Percentiles rank a stretch among this genome's conserved stretches.
phyloP scores from a whole-genome alignment of 2,113 vertebrate genomes.

The Hoplias malabaricus region DNA sequence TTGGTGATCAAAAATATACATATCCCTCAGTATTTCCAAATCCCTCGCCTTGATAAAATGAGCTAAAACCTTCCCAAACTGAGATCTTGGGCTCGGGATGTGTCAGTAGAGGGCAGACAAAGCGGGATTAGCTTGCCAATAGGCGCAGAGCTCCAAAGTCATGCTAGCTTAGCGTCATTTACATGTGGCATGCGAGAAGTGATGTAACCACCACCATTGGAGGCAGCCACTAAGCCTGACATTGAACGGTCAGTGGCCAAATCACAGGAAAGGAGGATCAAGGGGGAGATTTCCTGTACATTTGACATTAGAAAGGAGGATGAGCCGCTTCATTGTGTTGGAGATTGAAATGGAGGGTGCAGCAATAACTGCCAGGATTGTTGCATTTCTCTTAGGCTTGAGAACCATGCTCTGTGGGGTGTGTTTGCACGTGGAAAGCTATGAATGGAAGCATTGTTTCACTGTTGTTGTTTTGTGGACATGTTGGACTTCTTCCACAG shows the following conservation, averaged over 20 bases:
- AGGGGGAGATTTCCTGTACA: conserved; percentile 7
- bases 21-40: conserved; percentile 2
- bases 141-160: conserved; percentile 49
- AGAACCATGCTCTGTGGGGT: conserved; percentile 10
- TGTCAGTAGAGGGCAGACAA: conserved; percentile 49
- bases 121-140: conserved; percentile 62
- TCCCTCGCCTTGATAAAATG: conserved; percentile 9
- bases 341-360: conserved; percentile 36
- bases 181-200: conserved; percentile 47
- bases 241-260: conserved; percentile 25
- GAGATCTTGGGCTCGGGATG: conserved; percentile 14
- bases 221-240: conserved; percentile 28
- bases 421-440: background rate
- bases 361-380: conserved; percentile 28
- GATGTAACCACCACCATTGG: conserved; percentile 18
- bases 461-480: conserved; percentile 28
- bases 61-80: conserved; percentile 18
- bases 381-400: conserved; percentile 23
- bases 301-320: conserved; percentile 36
- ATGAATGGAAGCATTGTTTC: conserved; percentile 32
- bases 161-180: conserved; percentile 58
- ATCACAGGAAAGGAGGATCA: conserved; percentile 32
- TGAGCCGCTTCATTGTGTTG: conserved; percentile 29
- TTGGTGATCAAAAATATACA: conserved; percentile 26
- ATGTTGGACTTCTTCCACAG: conserved; percentile 21